These are phyloP conservation scores for Pelodiscus sinensis DNA, from an alignment of 2,113 vertebrate species.

Conservation along the genomic window DNA sequence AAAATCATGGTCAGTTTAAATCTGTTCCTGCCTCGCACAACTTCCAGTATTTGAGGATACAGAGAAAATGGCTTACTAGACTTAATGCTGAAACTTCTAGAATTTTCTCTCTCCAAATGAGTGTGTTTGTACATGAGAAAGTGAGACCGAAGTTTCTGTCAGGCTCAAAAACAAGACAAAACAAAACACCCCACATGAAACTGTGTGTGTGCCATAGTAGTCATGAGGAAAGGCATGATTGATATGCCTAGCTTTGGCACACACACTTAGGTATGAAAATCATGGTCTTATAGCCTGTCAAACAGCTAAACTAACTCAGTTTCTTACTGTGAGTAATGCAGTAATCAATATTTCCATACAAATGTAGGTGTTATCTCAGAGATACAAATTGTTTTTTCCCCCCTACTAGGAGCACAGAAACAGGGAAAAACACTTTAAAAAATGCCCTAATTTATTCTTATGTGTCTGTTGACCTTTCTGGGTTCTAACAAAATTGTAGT, in stretches of 20 bases:
- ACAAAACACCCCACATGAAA: background rate
- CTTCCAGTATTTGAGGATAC: background rate
- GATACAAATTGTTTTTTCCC: background rate
- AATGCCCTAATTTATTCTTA: background rate
- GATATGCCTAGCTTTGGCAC: background rate
- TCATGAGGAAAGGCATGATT: background rate
- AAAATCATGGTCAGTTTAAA: accelerated
- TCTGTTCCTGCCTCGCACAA: background rate
- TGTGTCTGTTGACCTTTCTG: background rate
- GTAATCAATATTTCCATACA: background rate
- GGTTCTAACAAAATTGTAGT: background rate
- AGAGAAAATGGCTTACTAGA: accelerated
- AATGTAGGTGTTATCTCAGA: background rate
- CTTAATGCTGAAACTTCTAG: background rate
- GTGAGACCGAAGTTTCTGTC: no score
- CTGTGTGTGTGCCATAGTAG: background rate
- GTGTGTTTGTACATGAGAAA: background rate
- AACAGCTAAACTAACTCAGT: accelerated
- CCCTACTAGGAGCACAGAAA: background rate
- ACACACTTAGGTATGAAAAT: background rate
- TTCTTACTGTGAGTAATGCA: accelerated
- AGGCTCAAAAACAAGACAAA: no score
- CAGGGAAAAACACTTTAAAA: background rate
- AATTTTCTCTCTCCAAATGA: accelerated
- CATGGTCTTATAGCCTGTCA: background rate